Conservation (phyloP, 1,140 invertebrate genomes). For the Philotrypesis tridentata region DNA sequence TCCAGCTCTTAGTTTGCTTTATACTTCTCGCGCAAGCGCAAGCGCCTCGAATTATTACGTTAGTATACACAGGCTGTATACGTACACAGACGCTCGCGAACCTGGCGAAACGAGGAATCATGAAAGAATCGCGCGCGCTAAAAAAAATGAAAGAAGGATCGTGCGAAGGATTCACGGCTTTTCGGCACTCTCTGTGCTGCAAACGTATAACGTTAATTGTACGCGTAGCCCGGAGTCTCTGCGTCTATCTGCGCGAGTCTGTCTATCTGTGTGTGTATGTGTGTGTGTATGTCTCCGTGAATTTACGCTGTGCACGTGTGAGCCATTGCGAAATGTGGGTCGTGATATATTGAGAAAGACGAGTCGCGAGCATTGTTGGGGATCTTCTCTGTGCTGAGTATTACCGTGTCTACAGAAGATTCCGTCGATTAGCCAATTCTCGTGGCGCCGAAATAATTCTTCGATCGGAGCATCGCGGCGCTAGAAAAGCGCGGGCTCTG, state of each 20-base stretch:
- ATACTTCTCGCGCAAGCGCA: neutral
- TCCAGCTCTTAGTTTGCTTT: neutral
- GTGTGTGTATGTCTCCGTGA: neutral
- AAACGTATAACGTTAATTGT: neutral
- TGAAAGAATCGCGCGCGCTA: neutral
- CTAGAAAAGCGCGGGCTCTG: neutral
- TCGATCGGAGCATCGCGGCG: too few species aligned
- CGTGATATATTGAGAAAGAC: neutral
- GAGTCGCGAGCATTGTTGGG: neutral
- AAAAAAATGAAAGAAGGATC: neutral
- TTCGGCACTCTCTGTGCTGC: neutral
- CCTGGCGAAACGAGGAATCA: neutral
- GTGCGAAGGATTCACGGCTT: neutral
- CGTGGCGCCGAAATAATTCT: too few species aligned
- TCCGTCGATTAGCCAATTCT: too few species aligned
- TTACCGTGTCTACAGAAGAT: neutral
- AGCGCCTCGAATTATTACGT: neutral
- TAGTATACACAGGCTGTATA: too few species aligned
- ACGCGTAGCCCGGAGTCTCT: neutral
- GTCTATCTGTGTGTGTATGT: too few species aligned
- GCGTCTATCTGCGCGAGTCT: too few species aligned
- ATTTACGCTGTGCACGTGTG: neutral
- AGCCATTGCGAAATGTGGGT: neutral
- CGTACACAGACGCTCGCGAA: neutral
- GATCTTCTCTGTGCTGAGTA: too few species aligned